Evolutionary conservation across 1,140 invertebrate species (phyloP).

Genomic region (Oncopodura yosiiana): DNA sequence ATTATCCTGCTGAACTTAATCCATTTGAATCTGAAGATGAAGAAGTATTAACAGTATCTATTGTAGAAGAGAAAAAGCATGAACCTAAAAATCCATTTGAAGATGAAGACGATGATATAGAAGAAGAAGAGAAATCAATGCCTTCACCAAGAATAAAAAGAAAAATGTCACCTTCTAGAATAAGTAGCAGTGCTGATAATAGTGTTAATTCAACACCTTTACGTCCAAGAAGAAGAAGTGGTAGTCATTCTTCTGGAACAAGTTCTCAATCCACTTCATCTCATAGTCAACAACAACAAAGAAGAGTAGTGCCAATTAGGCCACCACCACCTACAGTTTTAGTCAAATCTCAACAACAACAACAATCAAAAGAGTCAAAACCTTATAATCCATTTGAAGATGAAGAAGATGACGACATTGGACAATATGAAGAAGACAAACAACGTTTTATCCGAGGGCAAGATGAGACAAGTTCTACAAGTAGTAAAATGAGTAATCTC

Average conservation of each 20-base stretch:
- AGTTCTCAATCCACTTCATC: background rate
- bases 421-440: slow-evolving; percentile 35
- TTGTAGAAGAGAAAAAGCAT: background rate
- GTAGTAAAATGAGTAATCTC: slow-evolving; percentile 18
- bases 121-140: slow-evolving; percentile 37
- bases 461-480: slow-evolving; percentile 16
- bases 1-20: slow-evolving; percentile 68
- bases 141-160: slow-evolving; percentile 13
- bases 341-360: background rate
- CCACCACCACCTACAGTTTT: slow-evolving; percentile 1
- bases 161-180: slow-evolving; percentile 6
- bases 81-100: slow-evolving; percentile 47
- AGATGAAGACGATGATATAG: slow-evolving; percentile 49
- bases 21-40: slow-evolving; percentile 46
- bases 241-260: background rate
- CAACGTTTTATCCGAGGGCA: slow-evolving; percentile 3
- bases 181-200: too few species aligned
- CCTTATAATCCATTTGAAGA: slow-evolving; percentile 38
- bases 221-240: too few species aligned
- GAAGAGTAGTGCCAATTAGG: background rate
- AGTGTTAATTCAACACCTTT: too few species aligned
- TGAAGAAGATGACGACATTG: slow-evolving; percentile 52
- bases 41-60: slow-evolving; percentile 10
- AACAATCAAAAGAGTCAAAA: background rate
- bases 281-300: background rate